Conservation (phyloP, 2,888 invertebrate species). For the Neoascia interrupta region DNA sequence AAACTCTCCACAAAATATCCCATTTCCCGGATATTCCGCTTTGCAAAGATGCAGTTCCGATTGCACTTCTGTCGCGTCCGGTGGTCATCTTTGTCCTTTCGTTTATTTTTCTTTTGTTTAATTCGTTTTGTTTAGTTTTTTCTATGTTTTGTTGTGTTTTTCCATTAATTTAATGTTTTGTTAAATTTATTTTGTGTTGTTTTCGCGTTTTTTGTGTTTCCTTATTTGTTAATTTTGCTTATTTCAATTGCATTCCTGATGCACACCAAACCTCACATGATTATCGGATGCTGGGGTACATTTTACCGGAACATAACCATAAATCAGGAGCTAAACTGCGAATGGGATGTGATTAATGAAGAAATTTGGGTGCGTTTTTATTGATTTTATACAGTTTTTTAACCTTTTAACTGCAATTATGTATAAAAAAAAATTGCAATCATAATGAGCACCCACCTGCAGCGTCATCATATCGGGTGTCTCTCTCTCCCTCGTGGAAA, state of each 20-base stretch:
- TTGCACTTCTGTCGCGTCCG: conserved; percentile 50
- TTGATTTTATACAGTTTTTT: conserved; percentile 5
- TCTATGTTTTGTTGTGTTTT: conserved; percentile 16
- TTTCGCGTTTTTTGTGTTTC: conserved; percentile 2
- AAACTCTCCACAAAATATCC: conserved; percentile 9
- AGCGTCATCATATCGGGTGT: too few species aligned
- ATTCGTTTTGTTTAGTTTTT: conserved; percentile 13
- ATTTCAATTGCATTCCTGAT: conserved; percentile 17
- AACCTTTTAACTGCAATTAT: neutral
- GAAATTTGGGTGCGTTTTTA: conserved; percentile 78
- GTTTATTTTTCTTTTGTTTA: conserved; percentile 32
- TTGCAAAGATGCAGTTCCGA: conserved; percentile 43
- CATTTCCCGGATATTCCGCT: conserved; percentile 62
- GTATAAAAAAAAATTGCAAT: too few species aligned
- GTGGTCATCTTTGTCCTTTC: conserved; percentile 20
- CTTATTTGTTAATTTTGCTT: neutral
- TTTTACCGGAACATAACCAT: conserved; percentile 74
- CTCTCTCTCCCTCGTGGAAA: too few species aligned
- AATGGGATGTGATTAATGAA: conserved; percentile 75
- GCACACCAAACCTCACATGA: conserved; percentile 61
- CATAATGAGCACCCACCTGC: too few species aligned
- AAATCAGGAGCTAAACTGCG: conserved; percentile 75
- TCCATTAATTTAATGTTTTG: conserved; percentile 12
- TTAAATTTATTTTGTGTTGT: conserved; percentile 17
- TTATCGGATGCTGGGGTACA: conserved; percentile 72